Evolutionary conservation across 2,113 vertebrate species (phyloP), one percentile per base, ranked within the genome.

Genomic region (Coptodon bakossiorum): DNA sequence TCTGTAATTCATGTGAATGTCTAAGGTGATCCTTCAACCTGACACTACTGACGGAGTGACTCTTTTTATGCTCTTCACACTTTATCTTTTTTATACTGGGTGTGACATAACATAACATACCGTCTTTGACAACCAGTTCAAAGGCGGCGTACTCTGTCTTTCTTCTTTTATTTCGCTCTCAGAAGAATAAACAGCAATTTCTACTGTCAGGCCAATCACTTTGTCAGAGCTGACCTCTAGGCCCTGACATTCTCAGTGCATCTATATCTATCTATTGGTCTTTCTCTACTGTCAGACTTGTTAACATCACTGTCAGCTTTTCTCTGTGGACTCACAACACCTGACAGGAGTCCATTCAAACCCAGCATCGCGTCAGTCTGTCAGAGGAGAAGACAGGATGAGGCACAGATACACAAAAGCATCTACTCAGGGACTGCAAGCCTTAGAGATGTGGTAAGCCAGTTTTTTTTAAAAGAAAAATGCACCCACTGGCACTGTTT

Each of bases 301-400:
- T 80, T 80, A 88, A 88, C 73, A 83, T 87, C 66, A 50, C 89
- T 92, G 92, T 90, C 93, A 86, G 91, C 76, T 73, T 91, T 86
- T 86, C 86, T 87, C 86, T 61, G 56, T 24, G 66, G 84, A 61
- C 82, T 85, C 40, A 19, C 57, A 6, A 7, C 10, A 7, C 63
- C 88, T 90, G 92, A 92, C 92, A 93, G 88, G 57, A 10, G 73
- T 78, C 84, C 52, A 50, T 88, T 91, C 85, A 90, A 89, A 81
- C 22, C 61, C 73, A n/a, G 43, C 53, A 76, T 57, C 59, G 43
- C 6, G 45, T 45, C 84, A 86, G 48, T 61, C 82, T 82, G 82
- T 88, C 89, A 54, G 76, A 91, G 52, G 68, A 84, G 66, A 45
- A 73, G 86, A 82, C 5, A n/a, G 81, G 29, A 82, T 48, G 59